Evolutionary conservation across 1,140 invertebrate species (phyloP).

Genomic region (Cheumatopsyche charites): DNA sequence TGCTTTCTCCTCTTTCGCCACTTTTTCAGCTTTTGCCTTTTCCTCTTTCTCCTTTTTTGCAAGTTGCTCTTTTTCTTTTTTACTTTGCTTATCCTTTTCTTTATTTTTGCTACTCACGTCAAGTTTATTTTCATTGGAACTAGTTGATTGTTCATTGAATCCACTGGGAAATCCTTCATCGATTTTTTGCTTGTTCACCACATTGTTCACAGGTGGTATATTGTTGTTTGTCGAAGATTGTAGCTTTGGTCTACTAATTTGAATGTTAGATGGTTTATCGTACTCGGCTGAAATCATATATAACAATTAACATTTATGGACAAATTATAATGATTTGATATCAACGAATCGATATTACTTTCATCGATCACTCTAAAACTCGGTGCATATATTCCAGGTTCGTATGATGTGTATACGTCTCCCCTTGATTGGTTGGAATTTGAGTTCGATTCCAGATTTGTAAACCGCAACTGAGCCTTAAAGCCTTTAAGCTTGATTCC

Average conservation of each 20-base stretch:
- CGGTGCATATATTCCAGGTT: constrained; percentile 10
- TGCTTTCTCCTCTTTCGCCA: constrained; percentile 48
- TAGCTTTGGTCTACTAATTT: constrained; percentile 37
- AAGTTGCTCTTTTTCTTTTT: constrained; percentile 50
- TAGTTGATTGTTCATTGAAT: too few relatives aligned
- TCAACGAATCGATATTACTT: constrained; percentile 20
- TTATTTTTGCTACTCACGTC: too few relatives aligned
- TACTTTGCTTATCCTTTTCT: constrained; percentile 37
- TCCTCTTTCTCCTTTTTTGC: constrained; percentile 34
- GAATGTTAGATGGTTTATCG: constrained; percentile 34
- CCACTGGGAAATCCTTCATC: too few relatives aligned
- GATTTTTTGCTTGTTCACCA: too few relatives aligned
- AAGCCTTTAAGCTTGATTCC: constrained; percentile 46
- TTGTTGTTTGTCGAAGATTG: constrained; percentile 43
- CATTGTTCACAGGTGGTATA: too few relatives aligned
- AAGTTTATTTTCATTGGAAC: too few relatives aligned
- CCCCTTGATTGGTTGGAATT: neutral
- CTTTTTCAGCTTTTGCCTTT: constrained; percentile 38
- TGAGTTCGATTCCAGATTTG: neutral
- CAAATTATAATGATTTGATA: too few relatives aligned
- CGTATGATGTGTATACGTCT: constrained; percentile 38
- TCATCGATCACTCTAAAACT: constrained; percentile 28
- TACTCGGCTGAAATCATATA: too few relatives aligned
- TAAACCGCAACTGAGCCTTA: constrained; percentile 37
- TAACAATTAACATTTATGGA: too few relatives aligned